Percentiles rank a stretch among this genome's conserved stretches.
These are phyloP conservation scores for Galerucella nymphaeae DNA, from an alignment of 2,888 invertebrate genomes.

Conservation along the genomic window DNA sequence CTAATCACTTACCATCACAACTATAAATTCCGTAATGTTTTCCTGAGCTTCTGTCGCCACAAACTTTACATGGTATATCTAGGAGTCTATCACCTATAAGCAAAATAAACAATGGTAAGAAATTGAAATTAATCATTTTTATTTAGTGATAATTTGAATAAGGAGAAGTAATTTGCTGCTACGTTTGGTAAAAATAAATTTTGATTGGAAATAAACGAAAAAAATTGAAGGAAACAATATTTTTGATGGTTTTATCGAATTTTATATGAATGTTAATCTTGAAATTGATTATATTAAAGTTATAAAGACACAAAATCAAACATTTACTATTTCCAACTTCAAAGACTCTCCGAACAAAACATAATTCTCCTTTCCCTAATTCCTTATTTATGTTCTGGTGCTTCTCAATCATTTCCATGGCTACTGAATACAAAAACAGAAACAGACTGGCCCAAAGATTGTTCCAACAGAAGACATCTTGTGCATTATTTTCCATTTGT, in stretches of 20 bases:
- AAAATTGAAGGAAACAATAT: too few relatives aligned
- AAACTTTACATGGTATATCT: conserved; percentile 99
- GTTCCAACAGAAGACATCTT: too few relatives aligned
- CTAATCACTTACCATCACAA: conserved; percentile 86
- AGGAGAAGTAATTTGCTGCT: too few relatives aligned
- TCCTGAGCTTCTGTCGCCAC: conserved; percentile 97
- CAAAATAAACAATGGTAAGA: not conserved
- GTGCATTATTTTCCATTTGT: too few relatives aligned
- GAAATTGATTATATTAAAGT: conserved; percentile 30
- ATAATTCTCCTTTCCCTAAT: conserved; percentile 40
- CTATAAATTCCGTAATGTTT: conserved; percentile 99
- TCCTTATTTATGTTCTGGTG: conserved; percentile 19
- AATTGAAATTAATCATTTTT: not conserved
- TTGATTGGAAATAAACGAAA: too few relatives aligned
- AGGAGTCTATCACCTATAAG: conserved; percentile 91
- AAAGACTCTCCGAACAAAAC: conserved; percentile 38
- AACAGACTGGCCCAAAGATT: not conserved
- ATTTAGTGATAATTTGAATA: not conserved
- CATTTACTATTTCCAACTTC: conserved; percentile 43
- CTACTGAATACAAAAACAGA: conserved; percentile 6
- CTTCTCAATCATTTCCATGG: conserved; percentile 11
- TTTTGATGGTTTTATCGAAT: not conserved
- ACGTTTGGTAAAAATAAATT: too few relatives aligned
- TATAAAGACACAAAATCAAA: conserved; percentile 52
- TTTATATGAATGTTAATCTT: not conserved